These are phyloP conservation scores for Coreoperca whiteheadi DNA, from an alignment of 2,113 vertebrate species.

Conservation along the genomic window DNA sequence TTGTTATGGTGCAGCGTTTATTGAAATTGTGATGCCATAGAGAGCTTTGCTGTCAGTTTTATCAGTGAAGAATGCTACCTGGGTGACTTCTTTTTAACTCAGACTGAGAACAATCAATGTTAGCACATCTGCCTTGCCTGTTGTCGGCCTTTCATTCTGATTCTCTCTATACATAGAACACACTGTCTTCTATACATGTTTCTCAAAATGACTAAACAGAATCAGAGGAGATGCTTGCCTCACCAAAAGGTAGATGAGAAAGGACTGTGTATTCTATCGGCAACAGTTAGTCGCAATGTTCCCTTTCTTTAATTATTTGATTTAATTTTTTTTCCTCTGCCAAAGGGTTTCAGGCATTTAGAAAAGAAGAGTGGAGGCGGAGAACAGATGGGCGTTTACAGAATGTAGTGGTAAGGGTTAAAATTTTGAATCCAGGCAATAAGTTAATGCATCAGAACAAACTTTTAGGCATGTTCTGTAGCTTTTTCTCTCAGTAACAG, in stretches of 20 bases:
- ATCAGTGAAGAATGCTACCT: slow-evolving; percentile 39
- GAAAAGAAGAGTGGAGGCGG: slow-evolving; percentile 36
- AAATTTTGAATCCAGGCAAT: slow-evolving; percentile 53
- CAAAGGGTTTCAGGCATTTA: slow-evolving; percentile 12
- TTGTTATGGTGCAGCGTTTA: slow-evolving; percentile 30
- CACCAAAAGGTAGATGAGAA: neutral
- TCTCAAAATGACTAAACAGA: slow-evolving; percentile 14
- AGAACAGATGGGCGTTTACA: slow-evolving; percentile 42
- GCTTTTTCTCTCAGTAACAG: slow-evolving; percentile 10
- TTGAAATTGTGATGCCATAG: slow-evolving; percentile 50
- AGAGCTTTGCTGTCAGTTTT: slow-evolving; percentile 57
- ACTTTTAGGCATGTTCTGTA: slow-evolving; percentile 44
- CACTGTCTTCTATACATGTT: neutral
- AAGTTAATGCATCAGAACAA: slow-evolving; percentile 41
- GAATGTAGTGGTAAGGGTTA: slow-evolving; percentile 15
- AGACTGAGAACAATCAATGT: slow-evolving; percentile 60
- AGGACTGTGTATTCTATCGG: neutral
- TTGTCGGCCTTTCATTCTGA: slow-evolving; percentile 29
- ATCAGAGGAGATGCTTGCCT: slow-evolving; percentile 9
- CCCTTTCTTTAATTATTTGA: slow-evolving; percentile 3
- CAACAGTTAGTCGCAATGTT: slow-evolving; percentile 3
- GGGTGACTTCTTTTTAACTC: slow-evolving; percentile 47
- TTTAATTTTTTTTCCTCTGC: neutral
- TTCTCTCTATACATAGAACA: slow-evolving; percentile 22
- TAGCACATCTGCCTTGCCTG: slow-evolving; percentile 41